Evolutionary conservation across 2,888 invertebrate species (phyloP).

Genomic region (Pollenia amentaria): DNA sequence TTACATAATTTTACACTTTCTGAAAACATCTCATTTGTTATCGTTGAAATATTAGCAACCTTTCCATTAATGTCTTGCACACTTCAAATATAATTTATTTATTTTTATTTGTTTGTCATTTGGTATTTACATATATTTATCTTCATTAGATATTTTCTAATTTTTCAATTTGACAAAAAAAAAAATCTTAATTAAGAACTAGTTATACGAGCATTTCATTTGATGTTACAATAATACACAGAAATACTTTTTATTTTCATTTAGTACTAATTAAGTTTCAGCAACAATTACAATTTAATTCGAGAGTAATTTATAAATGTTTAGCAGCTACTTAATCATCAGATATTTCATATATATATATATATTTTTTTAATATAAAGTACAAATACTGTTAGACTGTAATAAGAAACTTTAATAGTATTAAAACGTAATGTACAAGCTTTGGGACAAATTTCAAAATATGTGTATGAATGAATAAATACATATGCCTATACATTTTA

Average conservation of each 20-base stretch:
- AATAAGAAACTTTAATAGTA: not conserved
- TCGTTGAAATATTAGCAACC: constrained; percentile 4
- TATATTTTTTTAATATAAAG: not conserved
- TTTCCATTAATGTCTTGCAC: constrained; percentile 16
- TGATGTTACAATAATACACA: constrained; percentile 6
- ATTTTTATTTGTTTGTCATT: constrained; percentile 22
- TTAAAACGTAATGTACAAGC: not conserved
- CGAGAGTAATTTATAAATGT: constrained; percentile 32
- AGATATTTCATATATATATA: constrained; percentile 26
- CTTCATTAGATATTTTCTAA: not conserved
- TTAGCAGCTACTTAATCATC: constrained; percentile 32
- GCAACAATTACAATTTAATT: constrained; percentile 50
- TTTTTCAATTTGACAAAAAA: not conserved
- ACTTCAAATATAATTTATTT: constrained; percentile 24
- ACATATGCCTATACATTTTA: too few relatives aligned
- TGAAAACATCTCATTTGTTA: not conserved
- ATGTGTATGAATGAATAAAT: not conserved
- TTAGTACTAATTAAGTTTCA: constrained; percentile 45
- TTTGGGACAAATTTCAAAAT: not conserved
- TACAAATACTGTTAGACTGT: not conserved
- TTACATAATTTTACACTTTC: not conserved
- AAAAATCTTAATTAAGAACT: constrained; percentile 44
- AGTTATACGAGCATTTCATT: constrained; percentile 19
- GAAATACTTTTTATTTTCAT: constrained; percentile 11
- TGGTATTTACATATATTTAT: not conserved